A percentile compares a stretch with the other conserved stretches of the same genome.
phyloP scores from a whole-genome alignment of 2,113 vertebrate genomes.

The Psophia crepitans region DNA sequence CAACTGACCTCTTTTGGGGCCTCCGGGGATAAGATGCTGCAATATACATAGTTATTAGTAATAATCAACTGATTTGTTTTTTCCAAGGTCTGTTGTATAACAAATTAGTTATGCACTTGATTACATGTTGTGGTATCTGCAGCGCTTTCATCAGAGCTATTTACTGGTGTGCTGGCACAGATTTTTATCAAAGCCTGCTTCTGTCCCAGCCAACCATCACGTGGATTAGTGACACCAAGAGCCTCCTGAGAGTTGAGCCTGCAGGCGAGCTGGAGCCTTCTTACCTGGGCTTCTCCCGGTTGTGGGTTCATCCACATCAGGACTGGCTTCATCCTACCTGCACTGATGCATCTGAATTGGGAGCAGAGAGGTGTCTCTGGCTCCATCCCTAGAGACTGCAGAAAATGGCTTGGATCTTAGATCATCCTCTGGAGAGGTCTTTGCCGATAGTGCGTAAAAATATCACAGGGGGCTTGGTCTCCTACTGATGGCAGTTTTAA shows the following conservation, averaged over 20 bases:
- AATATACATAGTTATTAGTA: neutral
- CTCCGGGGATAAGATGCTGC: neutral
- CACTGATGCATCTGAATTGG: rapidly evolving
- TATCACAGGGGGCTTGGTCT: neutral
- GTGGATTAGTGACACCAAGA: neutral
- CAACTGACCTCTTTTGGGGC: neutral
- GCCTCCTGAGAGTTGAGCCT: neutral
- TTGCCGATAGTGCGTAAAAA: neutral
- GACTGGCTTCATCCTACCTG: neutral
- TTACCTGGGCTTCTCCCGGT: neutral
- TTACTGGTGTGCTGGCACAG: neutral
- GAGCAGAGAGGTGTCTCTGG: neutral
- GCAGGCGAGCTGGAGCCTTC: neutral
- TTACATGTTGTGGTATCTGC: neutral
- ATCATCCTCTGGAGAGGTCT: neutral
- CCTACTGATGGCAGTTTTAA: neutral
- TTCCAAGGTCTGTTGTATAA: neutral
- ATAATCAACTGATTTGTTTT: neutral
- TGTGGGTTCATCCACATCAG: neutral
- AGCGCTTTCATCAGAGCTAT: neutral
- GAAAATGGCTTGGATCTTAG: neutral
- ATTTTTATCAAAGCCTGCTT: neutral
- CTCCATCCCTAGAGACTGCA: neutral
- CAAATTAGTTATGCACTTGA: neutral
- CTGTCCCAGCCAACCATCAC: neutral